phyloP scores from a whole-genome alignment of 2,113 vertebrate genomes.

The crab-eating macaque (Macaca fascicularis) region DNA sequence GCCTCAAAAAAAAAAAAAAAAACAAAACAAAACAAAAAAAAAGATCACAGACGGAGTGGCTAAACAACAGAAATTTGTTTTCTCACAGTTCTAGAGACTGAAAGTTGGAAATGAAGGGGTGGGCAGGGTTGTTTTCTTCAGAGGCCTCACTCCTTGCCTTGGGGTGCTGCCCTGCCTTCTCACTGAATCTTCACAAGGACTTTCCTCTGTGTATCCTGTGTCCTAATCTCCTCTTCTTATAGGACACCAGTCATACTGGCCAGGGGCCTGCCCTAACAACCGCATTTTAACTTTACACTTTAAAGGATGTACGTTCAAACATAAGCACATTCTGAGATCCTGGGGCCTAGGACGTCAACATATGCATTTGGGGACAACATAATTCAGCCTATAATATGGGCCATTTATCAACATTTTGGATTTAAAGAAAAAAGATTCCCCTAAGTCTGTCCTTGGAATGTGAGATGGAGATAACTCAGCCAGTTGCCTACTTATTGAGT shows the following conservation, averaged over 20 bases:
- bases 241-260: not conserved
- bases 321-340: not conserved
- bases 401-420: not conserved
- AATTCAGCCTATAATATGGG: not conserved
- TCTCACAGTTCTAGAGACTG: not conserved
- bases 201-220: not conserved
- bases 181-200: not conserved
- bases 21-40: no score
- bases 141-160: not conserved
- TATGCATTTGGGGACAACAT: not conserved
- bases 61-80: not conserved
- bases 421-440: not conserved
- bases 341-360: not conserved
- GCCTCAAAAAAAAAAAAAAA: no score
- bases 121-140: not conserved
- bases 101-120: not conserved
- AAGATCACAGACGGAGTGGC: not conserved
- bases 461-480: not conserved
- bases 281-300: not conserved
- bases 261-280: not conserved
- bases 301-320: not conserved
- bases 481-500: not conserved
- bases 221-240: not conserved
- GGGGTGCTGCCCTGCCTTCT: not conserved
- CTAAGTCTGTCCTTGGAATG: not conserved